Conservation (phyloP, 1,140 invertebrate species). For the Micrasema longulum region DNA sequence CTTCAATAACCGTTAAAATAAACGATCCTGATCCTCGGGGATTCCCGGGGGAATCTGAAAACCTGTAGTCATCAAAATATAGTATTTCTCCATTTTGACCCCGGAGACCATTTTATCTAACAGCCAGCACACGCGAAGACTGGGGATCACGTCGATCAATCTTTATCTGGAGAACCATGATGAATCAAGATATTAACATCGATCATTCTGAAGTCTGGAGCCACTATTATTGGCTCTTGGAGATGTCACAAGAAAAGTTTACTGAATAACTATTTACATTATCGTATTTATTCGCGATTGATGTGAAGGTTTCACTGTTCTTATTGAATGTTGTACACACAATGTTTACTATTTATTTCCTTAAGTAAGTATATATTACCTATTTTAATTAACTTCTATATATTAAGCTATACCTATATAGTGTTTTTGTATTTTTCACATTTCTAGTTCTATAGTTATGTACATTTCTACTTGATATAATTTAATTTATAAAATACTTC, state of each 20-base stretch:
- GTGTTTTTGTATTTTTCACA: too few relatives aligned
- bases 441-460: too few relatives aligned
- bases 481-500: too few relatives aligned
- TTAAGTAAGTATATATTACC: too few relatives aligned
- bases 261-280: too few relatives aligned
- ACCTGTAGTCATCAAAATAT: constrained; percentile 3
- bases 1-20: constrained; percentile 24
- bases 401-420: too few relatives aligned
- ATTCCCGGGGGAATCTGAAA: neutral
- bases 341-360: too few relatives aligned
- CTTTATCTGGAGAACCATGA: constrained; percentile 6
- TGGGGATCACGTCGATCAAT: constrained; percentile 1
- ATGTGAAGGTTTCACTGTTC: too few relatives aligned
- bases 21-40: neutral
- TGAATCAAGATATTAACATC: constrained; percentile 27
- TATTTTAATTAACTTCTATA: too few relatives aligned
- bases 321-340: too few relatives aligned
- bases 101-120: constrained; percentile 1
- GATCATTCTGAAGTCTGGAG: neutral
- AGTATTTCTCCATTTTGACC: neutral
- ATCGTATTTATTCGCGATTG: neutral
- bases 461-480: too few relatives aligned
- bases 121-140: neutral
- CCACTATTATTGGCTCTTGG: neutral
- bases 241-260: constrained; percentile 3